These are phyloP conservation scores for Hycleus phaleratus DNA, from an alignment of 1,140 invertebrate species.

Conservation along the genomic window DNA sequence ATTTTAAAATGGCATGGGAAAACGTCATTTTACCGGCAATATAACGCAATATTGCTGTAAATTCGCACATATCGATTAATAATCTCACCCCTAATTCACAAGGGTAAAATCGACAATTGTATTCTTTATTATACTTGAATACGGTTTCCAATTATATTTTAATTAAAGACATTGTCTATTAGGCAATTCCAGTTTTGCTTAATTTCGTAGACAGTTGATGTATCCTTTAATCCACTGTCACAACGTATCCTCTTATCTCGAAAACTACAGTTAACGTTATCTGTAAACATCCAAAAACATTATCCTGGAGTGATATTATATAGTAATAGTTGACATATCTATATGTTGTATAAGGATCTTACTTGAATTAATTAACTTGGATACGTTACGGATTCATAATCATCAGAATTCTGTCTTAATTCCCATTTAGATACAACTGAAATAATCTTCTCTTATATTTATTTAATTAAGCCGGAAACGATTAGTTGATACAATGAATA, in stretches of 20 bases:
- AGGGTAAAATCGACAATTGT: too few relatives aligned
- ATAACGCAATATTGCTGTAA: constrained; percentile 3
- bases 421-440: too few relatives aligned
- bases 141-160: constrained; percentile 7
- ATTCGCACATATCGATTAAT: too few relatives aligned
- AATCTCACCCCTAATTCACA: too few relatives aligned
- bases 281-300: constrained; percentile 7
- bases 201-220: constrained; percentile 11
- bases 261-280: too few relatives aligned
- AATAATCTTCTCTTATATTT: too few relatives aligned
- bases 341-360: neutral
- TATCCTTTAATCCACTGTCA: constrained; percentile 11
- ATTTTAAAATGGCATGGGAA: constrained; percentile 15
- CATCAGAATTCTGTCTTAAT: too few relatives aligned
- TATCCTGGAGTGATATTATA: neutral
- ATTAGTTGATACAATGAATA: too few relatives aligned
- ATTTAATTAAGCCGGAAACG: too few relatives aligned
- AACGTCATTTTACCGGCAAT: constrained; percentile 4
- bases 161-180: constrained; percentile 14
- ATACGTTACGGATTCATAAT: too few relatives aligned
- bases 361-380: constrained; percentile 10
- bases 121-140: too few relatives aligned
- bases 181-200: neutral
- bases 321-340: constrained; percentile 11
- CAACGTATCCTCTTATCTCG: neutral